Base-by-base conservation (phyloP, 2,113 vertebrate genomes). In the Plecturocebus donacophilus region DNA sequence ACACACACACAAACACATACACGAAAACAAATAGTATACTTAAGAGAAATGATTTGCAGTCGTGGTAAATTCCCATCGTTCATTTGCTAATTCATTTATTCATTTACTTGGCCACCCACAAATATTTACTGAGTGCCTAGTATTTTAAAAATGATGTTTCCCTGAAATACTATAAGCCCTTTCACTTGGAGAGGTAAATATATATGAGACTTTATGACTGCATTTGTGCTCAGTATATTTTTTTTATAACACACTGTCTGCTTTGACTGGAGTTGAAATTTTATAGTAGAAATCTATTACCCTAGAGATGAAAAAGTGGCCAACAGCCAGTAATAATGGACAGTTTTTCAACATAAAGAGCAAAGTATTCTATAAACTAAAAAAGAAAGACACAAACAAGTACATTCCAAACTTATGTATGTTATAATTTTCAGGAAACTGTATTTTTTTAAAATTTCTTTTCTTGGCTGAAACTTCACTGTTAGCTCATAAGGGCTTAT, bases 1-100 rank as follows among this genome's bases (percentile, higher is more conserved):
- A 64, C 56, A 56, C 27, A 64, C 17, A 80, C 17, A 77, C 10
- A 80, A 10, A 61, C 54, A 56, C 58, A 61, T 13, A 80, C 12
- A 68, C 84, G 95, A 87, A 92, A 92, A 81, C 35, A 97, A 92
- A 90, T 21, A 90, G 92, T 68, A 75, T 14, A 82, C 3, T 97
- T 87, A 97, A 97, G 91, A 97, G 75, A 94, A 97, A 96, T 95
- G 86, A 97, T 97, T 97, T 98, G 52, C 11, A 83, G 92, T 97
- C 76, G 73, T 91, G 92, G 87, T 94, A 97, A 97, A 96, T 61
- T 88, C 45, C 58, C 32, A 90, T 91, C 96, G 25, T 92, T 79
- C 56, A 71, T 85, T 95, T 95, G 32, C 56, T 95, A 83, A 89
- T 30, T 76, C 12, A 20, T 94, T 93, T 80, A 85, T 92, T 96